Conservation (phyloP, 2,888 invertebrate genomes). For the Plagodis pulveraria region DNA sequence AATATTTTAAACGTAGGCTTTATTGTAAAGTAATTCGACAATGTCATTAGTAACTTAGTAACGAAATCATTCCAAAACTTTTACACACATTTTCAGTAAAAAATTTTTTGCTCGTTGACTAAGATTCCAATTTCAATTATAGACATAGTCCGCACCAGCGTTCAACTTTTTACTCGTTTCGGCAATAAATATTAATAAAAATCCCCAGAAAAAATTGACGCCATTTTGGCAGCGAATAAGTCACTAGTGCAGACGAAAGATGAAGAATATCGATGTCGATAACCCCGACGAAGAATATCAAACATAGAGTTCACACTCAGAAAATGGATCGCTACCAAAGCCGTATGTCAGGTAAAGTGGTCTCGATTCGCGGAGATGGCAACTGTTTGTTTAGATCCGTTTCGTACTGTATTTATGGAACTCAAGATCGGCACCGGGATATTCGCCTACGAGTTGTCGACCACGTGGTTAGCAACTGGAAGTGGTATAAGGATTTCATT, state of each 20-base stretch:
- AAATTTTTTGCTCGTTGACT: slow-evolving; percentile 6
- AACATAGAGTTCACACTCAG: not conserved
- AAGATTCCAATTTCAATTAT: slow-evolving; percentile 16
- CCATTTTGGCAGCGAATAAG: slow-evolving; percentile 23
- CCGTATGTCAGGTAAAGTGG: slow-evolving; percentile 57
- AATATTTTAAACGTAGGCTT: too few relatives aligned
- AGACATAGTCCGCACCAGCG: slow-evolving; percentile 1
- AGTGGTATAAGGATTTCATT: slow-evolving; percentile 71
- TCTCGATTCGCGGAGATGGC: slow-evolving; percentile 71
- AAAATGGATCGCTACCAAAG: not conserved
- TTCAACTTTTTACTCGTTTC: not conserved
- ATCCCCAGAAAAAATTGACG: slow-evolving; percentile 13
- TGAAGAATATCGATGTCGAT: slow-evolving; percentile 37
- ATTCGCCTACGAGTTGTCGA: slow-evolving; percentile 65
- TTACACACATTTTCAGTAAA: slow-evolving; percentile 2
- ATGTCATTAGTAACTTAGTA: too few relatives aligned
- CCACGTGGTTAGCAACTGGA: slow-evolving; percentile 67
- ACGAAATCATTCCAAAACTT: slow-evolving; percentile 5
- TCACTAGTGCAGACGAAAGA: slow-evolving; percentile 27
- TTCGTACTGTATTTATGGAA: slow-evolving; percentile 66
- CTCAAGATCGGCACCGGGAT: slow-evolving; percentile 70
- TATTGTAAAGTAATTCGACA: too few relatives aligned
- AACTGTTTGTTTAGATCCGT: slow-evolving; percentile 75
- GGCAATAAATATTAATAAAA: not conserved
- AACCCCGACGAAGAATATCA: slow-evolving; percentile 13